These are phyloP conservation scores for Zhuqinia jingwanae DNA, from an alignment of 2,888 invertebrate species.

Conservation along the genomic window DNA sequence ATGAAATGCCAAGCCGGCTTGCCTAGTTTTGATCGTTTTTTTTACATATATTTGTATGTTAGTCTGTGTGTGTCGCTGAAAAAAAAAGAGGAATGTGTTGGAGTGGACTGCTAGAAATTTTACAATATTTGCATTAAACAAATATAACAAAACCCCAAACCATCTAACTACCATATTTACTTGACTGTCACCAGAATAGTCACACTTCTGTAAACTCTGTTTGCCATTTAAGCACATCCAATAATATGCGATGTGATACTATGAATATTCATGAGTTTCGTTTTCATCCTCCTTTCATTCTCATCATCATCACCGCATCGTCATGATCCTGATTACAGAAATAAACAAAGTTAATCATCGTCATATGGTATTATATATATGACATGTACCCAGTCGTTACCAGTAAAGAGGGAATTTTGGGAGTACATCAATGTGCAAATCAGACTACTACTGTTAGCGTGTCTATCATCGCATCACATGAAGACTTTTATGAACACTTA, in stretches of 20 bases:
- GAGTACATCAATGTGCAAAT: neutral
- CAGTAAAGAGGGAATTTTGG: neutral
- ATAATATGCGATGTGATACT: neutral
- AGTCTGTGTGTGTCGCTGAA: no score
- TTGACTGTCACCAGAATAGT: no score
- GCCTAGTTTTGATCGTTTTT: no score
- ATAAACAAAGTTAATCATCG: neutral
- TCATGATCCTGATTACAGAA: neutral
- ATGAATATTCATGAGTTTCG: conserved; percentile 25
- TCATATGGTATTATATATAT: neutral
- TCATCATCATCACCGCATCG: neutral
- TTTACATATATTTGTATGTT: no score
- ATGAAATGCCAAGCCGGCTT: conserved; percentile 26
- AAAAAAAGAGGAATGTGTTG: no score
- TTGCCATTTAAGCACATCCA: neutral
- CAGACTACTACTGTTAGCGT: neutral
- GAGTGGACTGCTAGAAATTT: no score
- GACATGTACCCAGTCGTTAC: no score
- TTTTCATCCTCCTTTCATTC: neutral
- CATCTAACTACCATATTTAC: no score
- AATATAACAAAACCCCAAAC: no score
- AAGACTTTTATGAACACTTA: neutral
- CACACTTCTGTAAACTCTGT: neutral
- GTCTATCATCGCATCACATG: neutral
- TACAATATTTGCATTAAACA: no score